These are phyloP conservation scores for Seira musarum DNA, from an alignment of 2,888 invertebrate genomes.

Conservation along the genomic window DNA sequence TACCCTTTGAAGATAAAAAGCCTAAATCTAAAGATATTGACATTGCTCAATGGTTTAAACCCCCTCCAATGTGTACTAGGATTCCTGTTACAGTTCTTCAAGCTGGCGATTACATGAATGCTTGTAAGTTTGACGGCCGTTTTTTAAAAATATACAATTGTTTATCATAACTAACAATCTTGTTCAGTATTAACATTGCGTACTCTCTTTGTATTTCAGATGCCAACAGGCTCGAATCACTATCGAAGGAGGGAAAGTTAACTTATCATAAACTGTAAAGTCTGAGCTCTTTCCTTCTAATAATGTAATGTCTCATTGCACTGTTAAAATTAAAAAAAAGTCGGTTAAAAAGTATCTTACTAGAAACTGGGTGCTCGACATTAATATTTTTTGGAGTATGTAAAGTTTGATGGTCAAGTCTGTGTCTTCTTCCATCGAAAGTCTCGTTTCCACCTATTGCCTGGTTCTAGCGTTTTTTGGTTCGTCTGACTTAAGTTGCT, in stretches of 20 bases:
- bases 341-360: no score
- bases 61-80: not conserved
- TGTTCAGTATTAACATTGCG: not conserved
- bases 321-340: no score
- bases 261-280: conserved; percentile 34
- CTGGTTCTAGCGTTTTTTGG: no score
- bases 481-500: no score
- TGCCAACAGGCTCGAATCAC: not conserved
- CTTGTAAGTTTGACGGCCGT: conserved; percentile 44
- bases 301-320: no score
- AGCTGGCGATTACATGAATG: conserved; percentile 10
- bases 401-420: no score
- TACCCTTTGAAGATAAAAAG: conserved; percentile 4
- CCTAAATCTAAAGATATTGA: not conserved
- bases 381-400: no score
- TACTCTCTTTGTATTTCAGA: conserved; percentile 26
- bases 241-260: conserved; percentile 18
- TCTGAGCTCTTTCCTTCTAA: conserved; percentile 33
- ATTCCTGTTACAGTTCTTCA: conserved; percentile 17
- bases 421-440: no score
- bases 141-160: not conserved
- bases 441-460: no score
- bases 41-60: conserved; percentile 41
- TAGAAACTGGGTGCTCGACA: no score
- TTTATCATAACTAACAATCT: not conserved